A percentile compares a stretch with the other conserved stretches of the same genome.
phyloP scores from a whole-genome alignment of 2,888 invertebrate genomes.

The Nephrocerus scutellatus region DNA sequence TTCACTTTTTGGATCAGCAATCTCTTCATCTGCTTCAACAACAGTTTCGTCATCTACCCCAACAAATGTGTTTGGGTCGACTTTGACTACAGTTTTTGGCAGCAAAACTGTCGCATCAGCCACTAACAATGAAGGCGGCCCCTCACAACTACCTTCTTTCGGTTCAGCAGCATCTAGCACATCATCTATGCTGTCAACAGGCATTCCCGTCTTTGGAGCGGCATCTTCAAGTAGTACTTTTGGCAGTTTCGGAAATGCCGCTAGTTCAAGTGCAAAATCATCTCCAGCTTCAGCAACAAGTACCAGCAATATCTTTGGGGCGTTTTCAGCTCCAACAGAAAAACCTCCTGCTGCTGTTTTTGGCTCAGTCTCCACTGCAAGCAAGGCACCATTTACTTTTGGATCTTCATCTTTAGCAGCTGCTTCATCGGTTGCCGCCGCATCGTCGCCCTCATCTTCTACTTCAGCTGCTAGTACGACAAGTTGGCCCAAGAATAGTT shows the following conservation, averaged over 20 bases:
- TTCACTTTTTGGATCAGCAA: conserved; percentile 14
- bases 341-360: conserved; percentile 2
- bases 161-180: conserved; percentile 6
- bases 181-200: conserved; percentile 11
- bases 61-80: conserved; percentile 23
- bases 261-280: conserved; percentile 9
- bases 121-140: neutral
- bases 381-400: conserved; percentile 4
- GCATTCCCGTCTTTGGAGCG: conserved; percentile 6
- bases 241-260: conserved; percentile 11
- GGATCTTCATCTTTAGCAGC: conserved; percentile 1
- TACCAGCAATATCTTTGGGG: conserved; percentile 6
- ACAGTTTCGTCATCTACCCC: conserved; percentile 9
- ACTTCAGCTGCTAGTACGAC: conserved; percentile 3
- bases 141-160: conserved; percentile 10
- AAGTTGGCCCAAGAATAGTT: conserved; percentile 24
- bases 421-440: conserved; percentile 6
- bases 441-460: conserved; percentile 8
- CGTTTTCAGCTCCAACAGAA: conserved; percentile 10
- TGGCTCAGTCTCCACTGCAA: conserved; percentile 11
- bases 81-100: conserved; percentile 18
- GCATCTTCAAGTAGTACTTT: conserved; percentile 13
- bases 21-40: conserved; percentile 12
- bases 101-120: conserved; percentile 17
- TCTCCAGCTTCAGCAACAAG: conserved; percentile 11